Percentiles rank a stretch among this genome's conserved stretches.
These are phyloP conservation scores for Deilephila elpenor DNA, from an alignment of 2,888 invertebrate species.

Conservation along the genomic window DNA sequence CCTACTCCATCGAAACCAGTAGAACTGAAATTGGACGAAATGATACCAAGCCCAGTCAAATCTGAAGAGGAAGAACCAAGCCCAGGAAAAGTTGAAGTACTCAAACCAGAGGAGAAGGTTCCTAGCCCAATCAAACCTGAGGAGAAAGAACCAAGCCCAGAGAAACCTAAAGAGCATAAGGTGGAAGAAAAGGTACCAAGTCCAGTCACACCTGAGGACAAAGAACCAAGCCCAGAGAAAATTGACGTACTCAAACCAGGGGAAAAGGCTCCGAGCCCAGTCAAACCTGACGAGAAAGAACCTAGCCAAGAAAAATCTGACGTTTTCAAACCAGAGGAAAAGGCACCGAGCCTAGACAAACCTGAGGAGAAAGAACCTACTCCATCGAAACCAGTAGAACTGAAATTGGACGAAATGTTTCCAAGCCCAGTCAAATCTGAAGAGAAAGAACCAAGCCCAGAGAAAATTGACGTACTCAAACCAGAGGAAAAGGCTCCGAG, in stretches of 20 bases:
- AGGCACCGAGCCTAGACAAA: conserved; percentile 29
- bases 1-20: not conserved
- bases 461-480: conserved; percentile 26
- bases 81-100: conserved; percentile 22
- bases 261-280: conserved; percentile 29
- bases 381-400: too few relatives aligned
- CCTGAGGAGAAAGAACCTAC: not conserved
- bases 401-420: not conserved
- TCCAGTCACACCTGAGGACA: conserved; percentile 29
- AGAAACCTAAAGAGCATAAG: not conserved
- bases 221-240: conserved; percentile 29
- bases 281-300: conserved; percentile 22
- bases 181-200: conserved; percentile 15
- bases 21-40: too few relatives aligned
- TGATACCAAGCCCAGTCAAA: too few relatives aligned
- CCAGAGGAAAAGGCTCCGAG: conserved; percentile 29
- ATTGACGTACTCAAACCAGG: conserved; percentile 29
- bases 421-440: conserved; percentile 17
- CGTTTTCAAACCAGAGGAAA: conserved; percentile 33
- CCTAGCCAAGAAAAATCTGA: not conserved
- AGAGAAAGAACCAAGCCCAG: conserved; percentile 11
- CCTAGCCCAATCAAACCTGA: conserved; percentile 32
- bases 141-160: conserved; percentile 27
- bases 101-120: conserved; percentile 23
- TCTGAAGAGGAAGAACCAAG: conserved; percentile 1